Base-by-base conservation (phyloP, 2,888 invertebrate species). In the Cancer borealis region DNA sequence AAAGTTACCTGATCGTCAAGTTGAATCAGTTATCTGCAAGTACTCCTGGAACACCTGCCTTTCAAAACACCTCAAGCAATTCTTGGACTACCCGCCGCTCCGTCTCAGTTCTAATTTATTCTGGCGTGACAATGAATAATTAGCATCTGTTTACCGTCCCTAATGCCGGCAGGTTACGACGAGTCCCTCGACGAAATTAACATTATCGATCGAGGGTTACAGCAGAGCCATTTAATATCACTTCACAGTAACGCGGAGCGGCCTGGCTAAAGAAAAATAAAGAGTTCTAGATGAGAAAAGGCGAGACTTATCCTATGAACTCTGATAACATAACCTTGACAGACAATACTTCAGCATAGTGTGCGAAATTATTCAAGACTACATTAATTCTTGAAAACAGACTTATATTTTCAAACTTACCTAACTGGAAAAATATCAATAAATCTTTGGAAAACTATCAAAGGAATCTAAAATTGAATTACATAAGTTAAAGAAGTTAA, bases 61-160 rank as follows among this genome's bases (percentile, higher is more conserved):
- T 30, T 30, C 79, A 30, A 30, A 30, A 79, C 79, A 10, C 79
- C 79, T 30, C 79, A 26, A 79, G 79, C 79, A 6, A 21, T 30
- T 8, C 30, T 30, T 79, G 79, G 30, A 79, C 66, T 66, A 8
- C 30, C 30, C 79, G 79, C 30, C 6, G 30, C 79, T 26, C 79
- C 30, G 79, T 30, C 79, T 79, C 12, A 30, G 30, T 79, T 79
- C 26, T 79, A 79, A 79, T 79, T 21, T 30, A 79, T 79, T 79
- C 79, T 30, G 79, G 79, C 79, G 79, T 79, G 79, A 79, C 79
- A 30, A 79, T 79, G 79, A 79, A 79, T 79, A 79, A 79, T 79
- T 79, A 79, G 79, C 79, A 79, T 30, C 79, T 79, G 79, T 79
- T 79, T 79, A 79, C 79, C 79, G 79, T 79, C 79, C 79, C 30